Evolutionary conservation across 2,888 invertebrate genomes (phyloP), one percentile per base, ranked within the genome.

Genomic region (Neoaliturus tenellus): DNA sequence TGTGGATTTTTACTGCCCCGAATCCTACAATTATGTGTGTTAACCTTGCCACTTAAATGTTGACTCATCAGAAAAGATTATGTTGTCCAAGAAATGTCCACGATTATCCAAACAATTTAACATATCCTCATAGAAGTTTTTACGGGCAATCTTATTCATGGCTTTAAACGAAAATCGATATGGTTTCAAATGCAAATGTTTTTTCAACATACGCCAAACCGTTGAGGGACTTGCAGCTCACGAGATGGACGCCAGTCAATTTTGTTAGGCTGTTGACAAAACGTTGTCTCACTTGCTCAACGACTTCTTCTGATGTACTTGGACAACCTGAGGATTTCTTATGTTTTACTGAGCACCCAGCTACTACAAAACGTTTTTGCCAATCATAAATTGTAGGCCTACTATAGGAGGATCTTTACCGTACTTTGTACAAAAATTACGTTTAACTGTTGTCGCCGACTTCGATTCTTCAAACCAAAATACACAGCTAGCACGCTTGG

Each of bases 1-100:
- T 80, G 51, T 31, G 55, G 28, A 51, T 80, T 55, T 80, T 80
- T 20, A n/a, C 51, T 80, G 55, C 80, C 55, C 51, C 80, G 58
- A 31, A 80, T 80, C 80, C 80, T 80, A 80, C 80, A 71, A 71
- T 80, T 80, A 80, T 80, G 55, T 80, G 55, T 80, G 80, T 80
- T 55, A 4, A 80, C 80, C 44, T 78, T 78, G 78, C 78, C 80
- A 80, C 51, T 55, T 78, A 39, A 78, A 33, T 55, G 80, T 80
- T 1, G 33, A 80, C 80, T 55, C 51, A 58, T 51, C 80, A 78
- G 78, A 78, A 78, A 78, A 78, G 78, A 78, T 78, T 78, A 78
- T 78, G 78, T 44, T 78, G 48, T 78, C 78, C 78, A 78, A 78
- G 48, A 78, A 41, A 44, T 78, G 78, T 78, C 48, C 78, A 78